phyloP scores from a whole-genome alignment of 2,113 vertebrate genomes.

The Psittacara wagleri region DNA sequence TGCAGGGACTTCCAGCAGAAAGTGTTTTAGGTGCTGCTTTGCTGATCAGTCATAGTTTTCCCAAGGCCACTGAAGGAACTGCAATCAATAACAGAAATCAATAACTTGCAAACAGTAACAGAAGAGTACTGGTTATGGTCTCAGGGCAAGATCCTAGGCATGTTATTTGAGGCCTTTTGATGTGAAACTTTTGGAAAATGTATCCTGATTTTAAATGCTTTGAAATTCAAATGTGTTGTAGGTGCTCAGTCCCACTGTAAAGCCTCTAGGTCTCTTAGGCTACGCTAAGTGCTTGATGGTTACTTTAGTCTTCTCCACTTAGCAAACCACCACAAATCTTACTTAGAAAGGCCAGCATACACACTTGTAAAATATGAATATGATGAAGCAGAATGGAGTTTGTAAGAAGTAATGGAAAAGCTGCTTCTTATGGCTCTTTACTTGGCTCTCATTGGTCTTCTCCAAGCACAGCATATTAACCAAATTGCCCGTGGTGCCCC shows the following conservation, averaged over 20 bases:
- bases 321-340: not conserved
- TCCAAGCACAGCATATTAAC: not conserved
- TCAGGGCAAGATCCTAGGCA: not conserved
- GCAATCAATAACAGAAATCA: not conserved
- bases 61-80: not conserved
- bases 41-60: not conserved
- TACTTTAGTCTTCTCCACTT: constrained; percentile 21
- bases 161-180: not conserved
- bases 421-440: not conserved
- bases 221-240: not conserved
- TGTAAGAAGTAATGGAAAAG: not conserved
- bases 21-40: not conserved
- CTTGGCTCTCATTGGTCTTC: not conserved
- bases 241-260: not conserved
- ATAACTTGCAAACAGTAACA: not conserved
- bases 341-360: not conserved
- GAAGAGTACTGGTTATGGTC: not conserved
- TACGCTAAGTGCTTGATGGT: not conserved
- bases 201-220: not conserved
- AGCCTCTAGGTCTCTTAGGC: not conserved
- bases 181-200: not conserved
- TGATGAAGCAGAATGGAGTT: not conserved
- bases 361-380: not conserved
- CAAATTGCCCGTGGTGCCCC: not conserved
- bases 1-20: not conserved